Conservation (phyloP, 2,797 vertebrate species). For the Eptatretus atami region DNA sequence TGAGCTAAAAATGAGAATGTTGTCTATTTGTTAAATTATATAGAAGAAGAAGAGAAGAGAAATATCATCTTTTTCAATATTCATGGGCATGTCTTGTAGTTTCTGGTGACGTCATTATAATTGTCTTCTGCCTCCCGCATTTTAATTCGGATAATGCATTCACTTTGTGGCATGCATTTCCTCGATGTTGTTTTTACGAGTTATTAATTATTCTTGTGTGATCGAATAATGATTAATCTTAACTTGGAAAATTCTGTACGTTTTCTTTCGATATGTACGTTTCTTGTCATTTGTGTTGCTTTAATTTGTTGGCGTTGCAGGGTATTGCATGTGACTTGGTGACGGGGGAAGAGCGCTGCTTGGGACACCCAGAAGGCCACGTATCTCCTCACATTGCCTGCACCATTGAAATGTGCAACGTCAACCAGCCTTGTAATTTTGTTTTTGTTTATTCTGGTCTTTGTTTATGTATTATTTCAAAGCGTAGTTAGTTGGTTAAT, state of each 20-base stretch:
- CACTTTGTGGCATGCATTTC: too few relatives aligned
- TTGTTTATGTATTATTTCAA: neutral
- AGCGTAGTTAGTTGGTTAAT: too few relatives aligned
- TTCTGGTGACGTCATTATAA: too few relatives aligned
- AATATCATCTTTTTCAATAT: too few relatives aligned
- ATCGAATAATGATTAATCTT: neutral
- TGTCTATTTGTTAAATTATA: too few relatives aligned
- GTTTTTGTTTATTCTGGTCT: neutral
- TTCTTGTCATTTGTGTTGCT: constrained; percentile 3
- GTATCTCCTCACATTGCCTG: constrained; percentile 44
- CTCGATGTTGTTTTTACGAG: too few relatives aligned
- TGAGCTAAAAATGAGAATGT: too few relatives aligned
- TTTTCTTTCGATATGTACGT: constrained; percentile 1
- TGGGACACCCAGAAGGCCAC: constrained; percentile 24
- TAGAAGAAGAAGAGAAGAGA: too few relatives aligned
- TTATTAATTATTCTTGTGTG: neutral
- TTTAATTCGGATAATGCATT: too few relatives aligned
- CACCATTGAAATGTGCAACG: constrained; percentile 88
- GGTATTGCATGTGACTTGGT: constrained; percentile 60
- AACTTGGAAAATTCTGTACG: neutral
- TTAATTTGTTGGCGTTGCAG: constrained; percentile 15
- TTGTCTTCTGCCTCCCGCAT: too few relatives aligned
- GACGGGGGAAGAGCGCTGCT: constrained; percentile 61
- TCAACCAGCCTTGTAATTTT: constrained; percentile 13
- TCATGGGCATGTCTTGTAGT: too few relatives aligned